Evolutionary conservation across 1,140 invertebrate genomes (phyloP).

Genomic region (Heliconius melpomene): DNA sequence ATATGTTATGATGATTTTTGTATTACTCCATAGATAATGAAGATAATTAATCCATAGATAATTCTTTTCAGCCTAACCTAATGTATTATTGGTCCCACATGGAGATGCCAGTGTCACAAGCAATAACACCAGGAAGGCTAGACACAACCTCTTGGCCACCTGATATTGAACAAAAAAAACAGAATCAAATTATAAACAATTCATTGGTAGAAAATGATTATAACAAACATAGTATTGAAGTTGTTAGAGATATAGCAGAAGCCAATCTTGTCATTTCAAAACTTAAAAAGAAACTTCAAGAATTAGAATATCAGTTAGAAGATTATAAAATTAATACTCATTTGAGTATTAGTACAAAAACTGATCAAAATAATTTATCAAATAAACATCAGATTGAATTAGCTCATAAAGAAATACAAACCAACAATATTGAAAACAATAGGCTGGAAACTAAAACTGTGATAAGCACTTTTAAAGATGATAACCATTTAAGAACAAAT

Average conservation of each 20-base stretch:
- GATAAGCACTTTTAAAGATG: slow-evolving; percentile 68
- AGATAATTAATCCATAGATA: too few species aligned
- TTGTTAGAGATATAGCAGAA: slow-evolving; percentile 69
- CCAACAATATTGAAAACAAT: slow-evolving; percentile 53
- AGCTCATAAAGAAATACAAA: slow-evolving; percentile 64
- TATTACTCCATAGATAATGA: too few species aligned
- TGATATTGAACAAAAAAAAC: slow-evolving; percentile 44
- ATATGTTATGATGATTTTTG: too few species aligned
- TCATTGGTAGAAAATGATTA: slow-evolving; percentile 46
- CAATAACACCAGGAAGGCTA: slow-evolving; percentile 85
- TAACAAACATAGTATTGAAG: slow-evolving; percentile 66
- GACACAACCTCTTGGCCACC: slow-evolving; percentile 75
- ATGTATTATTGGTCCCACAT: slow-evolving; percentile 95
- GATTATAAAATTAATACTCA: slow-evolving; percentile 80
- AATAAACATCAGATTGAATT: slow-evolving; percentile 50
- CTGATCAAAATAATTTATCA: slow-evolving; percentile 67
- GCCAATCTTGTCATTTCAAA: slow-evolving; percentile 69
- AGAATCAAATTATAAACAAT: slow-evolving; percentile 27
- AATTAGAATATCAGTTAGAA: slow-evolving; percentile 80
- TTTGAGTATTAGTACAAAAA: slow-evolving; percentile 80
- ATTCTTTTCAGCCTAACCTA: slow-evolving; percentile 87
- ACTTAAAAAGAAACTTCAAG: slow-evolving; percentile 74
- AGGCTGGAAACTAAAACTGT: slow-evolving; percentile 63
- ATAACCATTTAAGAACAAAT: slow-evolving; percentile 66
- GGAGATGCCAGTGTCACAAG: slow-evolving; percentile 84